These are phyloP conservation scores for Drosophila murphyi DNA, from an alignment of 1,140 invertebrate species.

Conservation along the genomic window DNA sequence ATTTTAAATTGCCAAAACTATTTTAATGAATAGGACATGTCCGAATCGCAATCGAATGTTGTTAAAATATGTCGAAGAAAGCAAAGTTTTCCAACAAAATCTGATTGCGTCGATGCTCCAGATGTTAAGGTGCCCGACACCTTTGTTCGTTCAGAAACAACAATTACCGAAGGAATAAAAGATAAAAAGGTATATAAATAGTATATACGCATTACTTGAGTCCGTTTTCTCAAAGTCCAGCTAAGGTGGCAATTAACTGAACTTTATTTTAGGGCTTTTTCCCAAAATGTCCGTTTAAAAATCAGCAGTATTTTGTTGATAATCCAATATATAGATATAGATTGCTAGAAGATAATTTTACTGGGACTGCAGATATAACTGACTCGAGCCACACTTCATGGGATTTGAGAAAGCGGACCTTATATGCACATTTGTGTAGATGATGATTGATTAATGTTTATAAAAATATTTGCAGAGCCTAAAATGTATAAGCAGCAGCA, in stretches of 20 bases:
- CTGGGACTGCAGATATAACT: no score
- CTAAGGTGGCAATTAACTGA: not conserved
- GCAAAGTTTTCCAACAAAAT: conserved; percentile 82
- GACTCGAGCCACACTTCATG: not conserved
- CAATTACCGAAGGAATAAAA: conserved; percentile 56
- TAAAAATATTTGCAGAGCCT: conserved; percentile 41
- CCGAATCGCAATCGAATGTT: conserved; percentile 66
- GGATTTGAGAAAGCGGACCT: not conserved
- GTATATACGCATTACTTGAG: not conserved
- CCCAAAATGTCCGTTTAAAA: no score
- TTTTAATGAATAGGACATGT: conserved; percentile 54
- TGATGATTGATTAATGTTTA: not conserved
- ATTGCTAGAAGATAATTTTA: no score
- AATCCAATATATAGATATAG: no score
- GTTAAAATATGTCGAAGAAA: conserved; percentile 79
- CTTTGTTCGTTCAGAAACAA: conserved; percentile 51
- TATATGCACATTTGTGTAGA: not conserved
- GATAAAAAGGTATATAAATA: conserved; percentile 61
- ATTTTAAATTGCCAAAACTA: not conserved
- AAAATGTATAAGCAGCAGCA: conserved; percentile 41
- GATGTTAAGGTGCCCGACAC: conserved; percentile 55
- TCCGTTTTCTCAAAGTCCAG: not conserved
- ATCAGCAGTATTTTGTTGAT: no score
- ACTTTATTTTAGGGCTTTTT: not conserved
- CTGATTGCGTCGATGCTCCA: conserved; percentile 61